These are phyloP conservation scores for Sminthurinus aureus DNA, from an alignment of 2,888 invertebrate species.

Conservation along the genomic window DNA sequence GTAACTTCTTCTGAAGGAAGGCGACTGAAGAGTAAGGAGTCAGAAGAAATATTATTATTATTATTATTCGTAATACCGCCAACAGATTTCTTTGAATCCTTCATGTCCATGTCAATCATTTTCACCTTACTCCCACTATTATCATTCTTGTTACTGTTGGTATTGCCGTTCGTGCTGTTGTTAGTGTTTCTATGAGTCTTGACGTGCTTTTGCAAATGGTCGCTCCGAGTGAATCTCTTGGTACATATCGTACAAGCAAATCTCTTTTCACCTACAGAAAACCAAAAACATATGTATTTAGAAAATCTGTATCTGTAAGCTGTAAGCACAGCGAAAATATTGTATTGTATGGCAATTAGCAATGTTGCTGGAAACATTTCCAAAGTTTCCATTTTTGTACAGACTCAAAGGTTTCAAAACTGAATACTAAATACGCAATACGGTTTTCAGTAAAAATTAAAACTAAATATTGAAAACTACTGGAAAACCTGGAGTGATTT, in stretches of 20 bases:
- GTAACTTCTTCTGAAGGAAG: background rate
- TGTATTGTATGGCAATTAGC: too few relatives aligned
- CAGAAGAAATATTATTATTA: background rate
- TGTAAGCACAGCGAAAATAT: too few relatives aligned
- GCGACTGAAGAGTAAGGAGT: background rate
- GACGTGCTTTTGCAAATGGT: conserved; percentile 67
- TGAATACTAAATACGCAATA: too few relatives aligned
- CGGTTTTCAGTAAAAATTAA: background rate
- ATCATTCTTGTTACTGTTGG: background rate
- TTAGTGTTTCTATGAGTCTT: conserved; percentile 64
- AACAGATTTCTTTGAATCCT: background rate
- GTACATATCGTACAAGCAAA: conserved; percentile 88
- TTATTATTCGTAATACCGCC: background rate
- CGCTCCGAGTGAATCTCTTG: conserved; percentile 86
- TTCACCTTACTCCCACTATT: background rate
- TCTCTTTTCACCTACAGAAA: conserved; percentile 74
- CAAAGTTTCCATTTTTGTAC: background rate
- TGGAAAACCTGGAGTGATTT: too few relatives aligned
- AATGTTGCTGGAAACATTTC: background rate
- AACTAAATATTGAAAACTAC: background rate
- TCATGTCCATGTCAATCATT: conserved; percentile 11
- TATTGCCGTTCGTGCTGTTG: background rate
- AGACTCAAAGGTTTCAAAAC: too few relatives aligned
- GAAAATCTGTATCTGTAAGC: background rate
- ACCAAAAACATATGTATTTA: background rate